Conservation (phyloP, 2,888 invertebrate species). For the Drosophila dives region DNA sequence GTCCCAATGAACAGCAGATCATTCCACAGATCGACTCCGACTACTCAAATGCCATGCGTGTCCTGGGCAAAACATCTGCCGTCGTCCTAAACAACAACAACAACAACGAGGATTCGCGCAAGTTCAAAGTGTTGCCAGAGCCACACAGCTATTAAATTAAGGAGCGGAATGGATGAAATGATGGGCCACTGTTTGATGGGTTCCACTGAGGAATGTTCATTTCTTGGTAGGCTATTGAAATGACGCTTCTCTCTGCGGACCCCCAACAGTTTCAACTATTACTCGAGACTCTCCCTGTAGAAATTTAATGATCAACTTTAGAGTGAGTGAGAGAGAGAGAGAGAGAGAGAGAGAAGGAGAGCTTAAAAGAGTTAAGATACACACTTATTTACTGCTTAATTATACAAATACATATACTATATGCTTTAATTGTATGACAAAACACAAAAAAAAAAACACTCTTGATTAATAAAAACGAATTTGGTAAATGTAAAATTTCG, state of each 20-base stretch:
- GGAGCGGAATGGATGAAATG: background rate
- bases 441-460: constrained; percentile 30
- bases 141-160: constrained; percentile 42
- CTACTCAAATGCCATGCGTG: constrained; percentile 85
- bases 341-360: background rate
- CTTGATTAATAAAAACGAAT: constrained; percentile 72
- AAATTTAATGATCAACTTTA: constrained; percentile 40
- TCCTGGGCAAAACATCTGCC: constrained; percentile 82
- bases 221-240: constrained; percentile 42
- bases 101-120: constrained; percentile 65
- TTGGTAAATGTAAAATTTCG: constrained; percentile 52
- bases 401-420: constrained; percentile 49
- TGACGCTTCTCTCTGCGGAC: constrained; percentile 77
- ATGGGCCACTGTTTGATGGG: constrained; percentile 27
- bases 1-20: constrained; percentile 84
- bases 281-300: constrained; percentile 27
- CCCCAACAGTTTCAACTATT: constrained; percentile 16
- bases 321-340: constrained; percentile 30
- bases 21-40: constrained; percentile 85
- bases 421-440: constrained; percentile 80
- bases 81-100: constrained; percentile 45
- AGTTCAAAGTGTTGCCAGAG: constrained; percentile 59
- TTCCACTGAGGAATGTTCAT: constrained; percentile 78
- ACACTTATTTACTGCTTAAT: constrained; percentile 32
- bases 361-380: constrained; percentile 28